phyloP scores from a whole-genome alignment of 2,113 vertebrate species.

The Puntigrus tetrazona region DNA sequence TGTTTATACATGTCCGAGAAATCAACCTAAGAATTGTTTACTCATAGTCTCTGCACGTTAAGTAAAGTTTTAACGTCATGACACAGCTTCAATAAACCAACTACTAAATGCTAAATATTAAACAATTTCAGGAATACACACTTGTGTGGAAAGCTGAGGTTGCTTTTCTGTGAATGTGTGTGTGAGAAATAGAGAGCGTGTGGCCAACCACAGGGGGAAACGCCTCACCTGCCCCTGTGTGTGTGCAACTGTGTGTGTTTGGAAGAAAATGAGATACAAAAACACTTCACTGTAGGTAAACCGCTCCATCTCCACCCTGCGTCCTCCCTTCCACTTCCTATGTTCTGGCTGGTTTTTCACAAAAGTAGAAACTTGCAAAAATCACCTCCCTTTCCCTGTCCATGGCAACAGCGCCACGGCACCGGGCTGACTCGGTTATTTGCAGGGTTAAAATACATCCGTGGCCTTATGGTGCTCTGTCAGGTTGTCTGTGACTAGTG shows the following conservation, averaged over 20 bases:
- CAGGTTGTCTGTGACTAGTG: conserved; percentile 29
- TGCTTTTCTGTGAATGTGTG: conserved; percentile 25
- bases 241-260: conserved; percentile 30
- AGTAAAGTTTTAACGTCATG: not conserved
- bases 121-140: not conserved
- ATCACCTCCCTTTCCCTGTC: not conserved
- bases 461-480: conserved; percentile 23
- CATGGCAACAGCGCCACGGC: not conserved
- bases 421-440: not conserved
- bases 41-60: not conserved
- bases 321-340: conserved; percentile 44
- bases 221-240: conserved; percentile 52
- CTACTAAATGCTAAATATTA: not conserved
- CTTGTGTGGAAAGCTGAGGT: not conserved
- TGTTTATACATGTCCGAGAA: not conserved
- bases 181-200: conserved; percentile 25
- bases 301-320: conserved; percentile 52
- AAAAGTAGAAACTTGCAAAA: conserved; percentile 22
- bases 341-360: conserved; percentile 36
- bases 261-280: conserved; percentile 53
- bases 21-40: not conserved
- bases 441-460: conserved; percentile 34
- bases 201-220: conserved; percentile 54
- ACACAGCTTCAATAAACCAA: not conserved
- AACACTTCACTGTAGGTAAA: conserved; percentile 61